Conservation (phyloP, 2,113 vertebrate genomes). For the Prunella himalayana region DNA sequence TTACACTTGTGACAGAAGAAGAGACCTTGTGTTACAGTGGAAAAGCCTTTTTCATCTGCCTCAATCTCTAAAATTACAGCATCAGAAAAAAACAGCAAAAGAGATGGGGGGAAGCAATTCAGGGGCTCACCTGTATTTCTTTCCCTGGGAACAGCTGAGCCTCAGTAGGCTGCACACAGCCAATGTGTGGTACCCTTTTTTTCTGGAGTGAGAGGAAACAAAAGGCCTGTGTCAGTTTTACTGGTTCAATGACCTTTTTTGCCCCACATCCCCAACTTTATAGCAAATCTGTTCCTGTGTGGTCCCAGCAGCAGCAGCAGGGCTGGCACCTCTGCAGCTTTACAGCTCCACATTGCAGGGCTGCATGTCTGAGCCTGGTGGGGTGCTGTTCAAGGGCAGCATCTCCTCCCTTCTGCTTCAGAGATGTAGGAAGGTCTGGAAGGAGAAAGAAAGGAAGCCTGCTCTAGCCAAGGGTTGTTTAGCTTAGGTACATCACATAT, state of each 20-base stretch:
- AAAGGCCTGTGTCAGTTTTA: neutral
- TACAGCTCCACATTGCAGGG: neutral
- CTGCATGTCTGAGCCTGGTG: neutral
- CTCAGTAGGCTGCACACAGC: neutral
- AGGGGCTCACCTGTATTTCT: neutral
- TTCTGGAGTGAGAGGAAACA: neutral
- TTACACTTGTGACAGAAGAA: constrained; percentile 11
- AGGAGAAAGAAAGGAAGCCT: neutral
- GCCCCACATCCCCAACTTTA: neutral
- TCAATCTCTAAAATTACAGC: constrained; percentile 4
- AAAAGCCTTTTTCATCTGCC: constrained; percentile 22
- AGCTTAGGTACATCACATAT: neutral
- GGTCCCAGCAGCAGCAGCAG: neutral
- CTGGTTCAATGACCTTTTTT: neutral
- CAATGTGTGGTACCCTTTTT: neutral
- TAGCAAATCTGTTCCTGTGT: neutral
- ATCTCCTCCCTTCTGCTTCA: constrained; percentile 3
- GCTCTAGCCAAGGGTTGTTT: neutral
- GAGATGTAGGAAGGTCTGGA: neutral
- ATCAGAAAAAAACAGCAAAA: neutral
- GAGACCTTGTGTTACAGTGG: neutral
- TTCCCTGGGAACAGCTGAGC: neutral
- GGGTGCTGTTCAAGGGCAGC: neutral
- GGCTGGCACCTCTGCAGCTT: neutral
- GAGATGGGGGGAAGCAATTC: neutral